Evolutionary conservation across 2,113 vertebrate species (phyloP).

Genomic region (Hydrochoerus hydrochaeris): DNA sequence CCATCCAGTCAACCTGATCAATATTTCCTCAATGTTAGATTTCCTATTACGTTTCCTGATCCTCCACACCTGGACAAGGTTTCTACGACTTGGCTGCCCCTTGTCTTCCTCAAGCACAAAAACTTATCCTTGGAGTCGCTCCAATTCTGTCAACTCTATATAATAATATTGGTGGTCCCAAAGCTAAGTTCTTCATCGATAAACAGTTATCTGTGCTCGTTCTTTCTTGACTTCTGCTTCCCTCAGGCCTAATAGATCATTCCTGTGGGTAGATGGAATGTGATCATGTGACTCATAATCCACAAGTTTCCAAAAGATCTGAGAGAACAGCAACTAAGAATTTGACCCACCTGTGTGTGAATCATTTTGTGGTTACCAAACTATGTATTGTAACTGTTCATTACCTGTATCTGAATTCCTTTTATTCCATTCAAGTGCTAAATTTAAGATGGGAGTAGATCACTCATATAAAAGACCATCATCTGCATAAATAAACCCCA

Average conservation of each 20-base stretch:
- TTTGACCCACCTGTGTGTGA: neutral
- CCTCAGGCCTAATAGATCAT: neutral
- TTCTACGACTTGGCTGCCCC: neutral
- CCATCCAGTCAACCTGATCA: neutral
- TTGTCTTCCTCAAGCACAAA: neutral
- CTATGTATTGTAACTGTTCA: neutral
- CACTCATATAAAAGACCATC: neutral
- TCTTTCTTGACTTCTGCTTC: neutral
- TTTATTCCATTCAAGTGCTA: neutral
- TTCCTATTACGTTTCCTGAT: neutral
- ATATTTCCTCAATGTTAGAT: neutral
- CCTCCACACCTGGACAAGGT: neutral
- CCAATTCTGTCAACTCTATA: neutral
- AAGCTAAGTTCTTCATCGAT: too few species aligned
- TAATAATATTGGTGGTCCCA: neutral
- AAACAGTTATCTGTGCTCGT: neutral
- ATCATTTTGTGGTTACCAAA: neutral
- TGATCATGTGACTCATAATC: neutral
- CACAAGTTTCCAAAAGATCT: neutral
- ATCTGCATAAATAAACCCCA: neutral
- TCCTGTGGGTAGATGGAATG: neutral
- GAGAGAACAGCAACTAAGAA: neutral
- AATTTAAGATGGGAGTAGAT: neutral
- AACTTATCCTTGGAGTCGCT: neutral
- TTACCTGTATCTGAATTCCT: neutral